A percentile compares a stretch with the other conserved stretches of the same genome.
These are phyloP conservation scores for Urosaurus nigricauda DNA, from an alignment of 2,797 vertebrate species.

Conservation along the genomic window DNA sequence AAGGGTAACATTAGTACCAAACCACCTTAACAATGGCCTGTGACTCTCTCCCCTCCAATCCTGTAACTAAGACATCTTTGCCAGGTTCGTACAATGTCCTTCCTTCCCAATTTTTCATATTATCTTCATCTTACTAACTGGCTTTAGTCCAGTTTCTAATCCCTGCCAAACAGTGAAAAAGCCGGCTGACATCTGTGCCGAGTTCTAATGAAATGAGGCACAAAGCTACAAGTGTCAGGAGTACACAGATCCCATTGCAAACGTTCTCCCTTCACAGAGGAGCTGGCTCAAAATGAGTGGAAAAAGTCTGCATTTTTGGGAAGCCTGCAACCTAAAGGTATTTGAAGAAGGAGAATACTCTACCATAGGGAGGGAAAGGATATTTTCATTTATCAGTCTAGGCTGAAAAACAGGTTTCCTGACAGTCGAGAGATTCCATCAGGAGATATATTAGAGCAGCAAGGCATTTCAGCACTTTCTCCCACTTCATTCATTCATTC, in stretches of 20 bases:
- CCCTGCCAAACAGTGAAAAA: constrained; percentile 62
- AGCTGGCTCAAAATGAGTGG: constrained; percentile 49
- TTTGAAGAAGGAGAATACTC: constrained; percentile 22
- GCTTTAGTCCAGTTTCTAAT: constrained; percentile 61
- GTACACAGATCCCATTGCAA: constrained; percentile 44
- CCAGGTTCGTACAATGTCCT: constrained; percentile 58
- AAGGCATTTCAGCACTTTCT: too few relatives aligned
- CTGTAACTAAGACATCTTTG: constrained; percentile 52
- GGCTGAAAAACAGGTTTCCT: too few relatives aligned
- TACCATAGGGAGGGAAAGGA: too few relatives aligned
- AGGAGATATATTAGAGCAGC: too few relatives aligned
- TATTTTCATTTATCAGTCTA: too few relatives aligned
- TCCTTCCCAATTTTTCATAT: constrained; percentile 58
- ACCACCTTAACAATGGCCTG: constrained; percentile 54
- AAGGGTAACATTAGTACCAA: constrained; percentile 50
- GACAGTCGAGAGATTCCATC: too few relatives aligned
- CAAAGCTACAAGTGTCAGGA: constrained; percentile 64
- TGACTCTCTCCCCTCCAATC: constrained; percentile 19
- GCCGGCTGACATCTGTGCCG: constrained; percentile 60
- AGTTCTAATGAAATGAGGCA: constrained; percentile 67
- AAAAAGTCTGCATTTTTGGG: constrained; percentile 7
- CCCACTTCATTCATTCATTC: too few relatives aligned
- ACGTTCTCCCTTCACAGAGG: constrained; percentile 54
- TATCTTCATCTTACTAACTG: constrained; percentile 62
- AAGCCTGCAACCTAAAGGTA: constrained; percentile 27